These are phyloP conservation scores for Argyra leucocephala DNA, from an alignment of 2,888 invertebrate genomes.

Conservation along the genomic window DNA sequence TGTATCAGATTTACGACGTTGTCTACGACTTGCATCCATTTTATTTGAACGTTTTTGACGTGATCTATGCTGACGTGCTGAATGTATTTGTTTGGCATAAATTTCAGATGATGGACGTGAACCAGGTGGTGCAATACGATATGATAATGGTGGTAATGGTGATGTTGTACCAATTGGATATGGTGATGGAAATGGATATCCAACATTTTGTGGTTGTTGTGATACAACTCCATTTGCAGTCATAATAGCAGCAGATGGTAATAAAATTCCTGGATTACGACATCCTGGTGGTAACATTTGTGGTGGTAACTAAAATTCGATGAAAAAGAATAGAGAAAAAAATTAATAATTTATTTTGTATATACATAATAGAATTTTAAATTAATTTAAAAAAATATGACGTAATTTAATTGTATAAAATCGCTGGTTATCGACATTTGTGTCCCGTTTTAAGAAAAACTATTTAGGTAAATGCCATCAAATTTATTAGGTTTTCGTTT, in stretches of 20 bases:
- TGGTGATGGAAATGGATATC: conserved; percentile 20
- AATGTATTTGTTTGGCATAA: conserved; percentile 14
- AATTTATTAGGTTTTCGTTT: too few species aligned
- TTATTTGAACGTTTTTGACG: conserved; percentile 28
- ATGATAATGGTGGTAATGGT: conserved; percentile 26
- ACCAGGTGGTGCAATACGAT: conserved; percentile 26
- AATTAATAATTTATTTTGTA: not conserved
- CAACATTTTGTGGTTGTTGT: conserved; percentile 21
- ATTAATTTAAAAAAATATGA: too few species aligned
- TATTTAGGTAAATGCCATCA: too few species aligned
- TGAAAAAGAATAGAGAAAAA: conserved; percentile 11
- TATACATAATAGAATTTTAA: too few species aligned
- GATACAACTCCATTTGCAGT: too few species aligned
- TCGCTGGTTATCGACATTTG: too few species aligned
- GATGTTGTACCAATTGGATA: conserved; percentile 21
- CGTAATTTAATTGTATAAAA: too few species aligned
- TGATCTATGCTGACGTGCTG: conserved; percentile 29
- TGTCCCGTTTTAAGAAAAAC: too few species aligned
- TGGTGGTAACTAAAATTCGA: conserved; percentile 18
- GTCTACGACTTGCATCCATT: conserved; percentile 33
- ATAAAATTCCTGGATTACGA: conserved; percentile 12
- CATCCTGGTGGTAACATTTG: conserved; percentile 15
- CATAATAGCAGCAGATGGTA: conserved; percentile 20
- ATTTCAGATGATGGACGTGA: conserved; percentile 14
- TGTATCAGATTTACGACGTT: conserved; percentile 39